Evolutionary conservation across 2,797 vertebrate species (phyloP).

Genomic region (Buceros bicornis): DNA sequence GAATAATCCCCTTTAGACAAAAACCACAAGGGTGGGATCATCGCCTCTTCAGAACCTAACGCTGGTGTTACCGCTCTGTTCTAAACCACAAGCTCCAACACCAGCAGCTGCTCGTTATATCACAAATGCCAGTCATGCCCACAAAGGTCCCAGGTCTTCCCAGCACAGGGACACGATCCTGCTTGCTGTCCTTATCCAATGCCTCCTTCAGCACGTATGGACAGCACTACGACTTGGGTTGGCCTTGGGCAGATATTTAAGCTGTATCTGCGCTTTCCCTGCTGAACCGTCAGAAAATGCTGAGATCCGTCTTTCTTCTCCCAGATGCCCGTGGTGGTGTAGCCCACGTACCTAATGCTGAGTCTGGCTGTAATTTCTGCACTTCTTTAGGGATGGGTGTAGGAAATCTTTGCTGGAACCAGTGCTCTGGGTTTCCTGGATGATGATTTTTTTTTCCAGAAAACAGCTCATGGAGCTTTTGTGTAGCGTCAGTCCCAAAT

Average conservation of each 20-base stretch:
- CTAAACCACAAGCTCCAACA: neutral
- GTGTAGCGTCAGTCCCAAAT: neutral
- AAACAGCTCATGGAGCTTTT: neutral
- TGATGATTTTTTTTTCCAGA: neutral
- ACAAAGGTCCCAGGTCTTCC: neutral
- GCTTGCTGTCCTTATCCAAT: neutral
- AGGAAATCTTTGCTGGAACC: neutral
- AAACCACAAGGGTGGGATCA: neutral
- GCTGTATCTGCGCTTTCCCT: neutral
- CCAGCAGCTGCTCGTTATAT: neutral
- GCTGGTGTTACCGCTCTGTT: accelerated
- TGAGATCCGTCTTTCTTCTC: neutral
- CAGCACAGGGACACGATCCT: neutral
- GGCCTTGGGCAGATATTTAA: neutral
- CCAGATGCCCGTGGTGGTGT: accelerated
- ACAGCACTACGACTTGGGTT: neutral
- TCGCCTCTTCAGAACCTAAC: neutral
- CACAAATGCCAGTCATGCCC: neutral
- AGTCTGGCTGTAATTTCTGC: neutral
- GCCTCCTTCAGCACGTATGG: neutral
- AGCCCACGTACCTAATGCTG: neutral
- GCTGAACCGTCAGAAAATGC: neutral
- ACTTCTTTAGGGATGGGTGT: neutral
- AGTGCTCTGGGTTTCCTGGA: neutral
- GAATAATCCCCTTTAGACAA: neutral